Evolutionary conservation across 2,888 invertebrate genomes (phyloP).

Genomic region (Coecobrya sp.): DNA sequence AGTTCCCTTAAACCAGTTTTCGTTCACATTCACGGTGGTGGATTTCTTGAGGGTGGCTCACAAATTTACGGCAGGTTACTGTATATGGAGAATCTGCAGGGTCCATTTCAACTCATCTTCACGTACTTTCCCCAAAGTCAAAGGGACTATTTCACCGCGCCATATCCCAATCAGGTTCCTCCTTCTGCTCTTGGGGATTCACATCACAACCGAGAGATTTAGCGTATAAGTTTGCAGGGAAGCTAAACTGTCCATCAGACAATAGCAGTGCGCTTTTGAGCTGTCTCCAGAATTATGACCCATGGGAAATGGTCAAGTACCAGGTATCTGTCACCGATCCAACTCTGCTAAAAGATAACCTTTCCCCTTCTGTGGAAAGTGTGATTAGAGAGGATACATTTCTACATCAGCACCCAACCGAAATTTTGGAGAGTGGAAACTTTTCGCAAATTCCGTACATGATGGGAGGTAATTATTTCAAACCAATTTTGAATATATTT

Average conservation of each 20-base stretch:
- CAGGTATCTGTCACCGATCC: constrained; percentile 9
- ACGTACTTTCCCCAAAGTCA: constrained; percentile 20
- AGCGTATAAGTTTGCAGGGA: not conserved
- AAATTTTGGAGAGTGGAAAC: not conserved
- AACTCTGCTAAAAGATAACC: not conserved
- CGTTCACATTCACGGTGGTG: constrained; percentile 78
- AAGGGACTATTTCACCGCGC: constrained; percentile 61
- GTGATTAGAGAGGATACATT: not conserved
- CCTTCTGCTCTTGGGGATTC: constrained; percentile 26
- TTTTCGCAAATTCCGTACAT: constrained; percentile 4
- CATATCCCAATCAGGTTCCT: constrained; percentile 18
- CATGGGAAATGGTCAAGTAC: not conserved
- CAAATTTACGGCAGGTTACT: constrained; percentile 47
- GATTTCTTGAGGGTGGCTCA: constrained; percentile 71
- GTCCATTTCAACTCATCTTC: not conserved
- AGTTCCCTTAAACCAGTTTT: constrained; percentile 58
- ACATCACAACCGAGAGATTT: not conserved
- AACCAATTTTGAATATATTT: no score
- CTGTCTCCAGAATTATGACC: not conserved
- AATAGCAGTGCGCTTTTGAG: not conserved
- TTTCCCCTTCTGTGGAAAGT: constrained; percentile 5
- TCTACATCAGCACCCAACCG: not conserved
- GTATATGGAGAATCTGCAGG: constrained; percentile 54
- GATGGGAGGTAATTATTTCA: no score
- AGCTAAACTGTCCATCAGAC: not conserved